Percentiles rank a stretch among this genome's conserved stretches.
Evolutionary conservation across 2,113 vertebrate species (phyloP).

Genomic region (Scomber colias): DNA sequence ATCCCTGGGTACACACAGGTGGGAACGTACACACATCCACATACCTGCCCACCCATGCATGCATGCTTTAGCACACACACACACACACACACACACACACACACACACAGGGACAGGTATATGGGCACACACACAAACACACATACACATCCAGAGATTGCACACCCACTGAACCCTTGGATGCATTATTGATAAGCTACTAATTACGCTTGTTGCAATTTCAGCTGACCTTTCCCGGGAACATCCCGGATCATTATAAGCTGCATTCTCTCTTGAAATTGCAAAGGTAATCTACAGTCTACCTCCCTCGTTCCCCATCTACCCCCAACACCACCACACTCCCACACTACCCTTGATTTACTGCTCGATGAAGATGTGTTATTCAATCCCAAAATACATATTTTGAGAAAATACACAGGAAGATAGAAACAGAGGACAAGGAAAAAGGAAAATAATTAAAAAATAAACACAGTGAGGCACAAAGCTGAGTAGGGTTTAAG

Average conservation of each 20-base stretch:
- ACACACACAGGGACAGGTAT: neutral
- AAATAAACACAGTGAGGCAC: neutral
- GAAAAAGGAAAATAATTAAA: neutral
- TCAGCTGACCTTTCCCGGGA: slow-evolving; percentile 83
- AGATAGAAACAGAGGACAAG: neutral
- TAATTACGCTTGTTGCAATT: slow-evolving; percentile 85
- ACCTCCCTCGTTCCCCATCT: slow-evolving; percentile 31
- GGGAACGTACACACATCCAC: slow-evolving; percentile 40
- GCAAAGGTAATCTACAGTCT: slow-evolving; percentile 81
- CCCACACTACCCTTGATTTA: slow-evolving; percentile 10
- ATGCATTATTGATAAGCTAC: slow-evolving; percentile 86
- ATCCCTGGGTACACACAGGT: slow-evolving; percentile 47
- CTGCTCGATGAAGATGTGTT: slow-evolving; percentile 47
- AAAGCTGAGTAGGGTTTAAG: slow-evolving; percentile 9
- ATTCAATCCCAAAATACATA: slow-evolving; percentile 20
- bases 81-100: slow-evolving; percentile 9
- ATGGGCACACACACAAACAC: neutral
- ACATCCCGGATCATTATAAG: slow-evolving; percentile 82
- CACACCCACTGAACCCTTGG: slow-evolving; percentile 71
- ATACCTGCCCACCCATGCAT: slow-evolving; percentile 23
- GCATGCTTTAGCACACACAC: neutral
- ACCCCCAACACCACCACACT: neutral
- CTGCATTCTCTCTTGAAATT: slow-evolving; percentile 77
- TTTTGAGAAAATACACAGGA: neutral
- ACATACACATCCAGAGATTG: slow-evolving; percentile 39